phyloP scores from a whole-genome alignment of 2,797 vertebrate genomes.

The Capromys pilorides region DNA sequence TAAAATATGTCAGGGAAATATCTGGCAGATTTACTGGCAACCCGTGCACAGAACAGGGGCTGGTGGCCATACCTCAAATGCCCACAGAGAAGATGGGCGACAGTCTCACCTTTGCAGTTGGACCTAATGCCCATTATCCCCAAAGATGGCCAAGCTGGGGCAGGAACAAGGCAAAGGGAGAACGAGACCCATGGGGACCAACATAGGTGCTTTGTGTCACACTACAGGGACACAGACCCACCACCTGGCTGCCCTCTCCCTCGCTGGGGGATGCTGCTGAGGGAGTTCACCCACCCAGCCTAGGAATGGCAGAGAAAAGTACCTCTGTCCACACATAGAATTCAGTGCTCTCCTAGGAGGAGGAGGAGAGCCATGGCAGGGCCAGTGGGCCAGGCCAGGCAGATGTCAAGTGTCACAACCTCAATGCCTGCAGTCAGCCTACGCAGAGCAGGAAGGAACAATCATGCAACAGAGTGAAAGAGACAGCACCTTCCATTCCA shows the following conservation, averaged over 20 bases:
- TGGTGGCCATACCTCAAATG: neutral
- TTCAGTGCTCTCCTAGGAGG: neutral
- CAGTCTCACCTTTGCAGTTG: neutral
- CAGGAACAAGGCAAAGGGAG: neutral
- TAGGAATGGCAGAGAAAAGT: neutral
- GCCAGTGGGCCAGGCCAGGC: neutral
- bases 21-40: fast-evolving
- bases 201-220: neutral
- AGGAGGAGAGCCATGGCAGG: neutral
- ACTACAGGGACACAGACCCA: fast-evolving
- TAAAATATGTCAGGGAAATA: fast-evolving
- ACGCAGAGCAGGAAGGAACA: neutral
- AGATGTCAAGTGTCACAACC: neutral
- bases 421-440: neutral
- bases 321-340: neutral
- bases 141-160: neutral
- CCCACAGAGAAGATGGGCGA: fast-evolving
- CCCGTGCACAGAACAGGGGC: neutral
- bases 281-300: fast-evolving
- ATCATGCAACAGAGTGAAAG: neutral
- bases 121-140: neutral
- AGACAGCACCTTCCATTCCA: neutral
- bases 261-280: neutral
- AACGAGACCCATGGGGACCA: too few species aligned
- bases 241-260: fast-evolving